Base-by-base conservation (phyloP, 2,888 invertebrate genomes). In the Lacanobia oleracea region DNA sequence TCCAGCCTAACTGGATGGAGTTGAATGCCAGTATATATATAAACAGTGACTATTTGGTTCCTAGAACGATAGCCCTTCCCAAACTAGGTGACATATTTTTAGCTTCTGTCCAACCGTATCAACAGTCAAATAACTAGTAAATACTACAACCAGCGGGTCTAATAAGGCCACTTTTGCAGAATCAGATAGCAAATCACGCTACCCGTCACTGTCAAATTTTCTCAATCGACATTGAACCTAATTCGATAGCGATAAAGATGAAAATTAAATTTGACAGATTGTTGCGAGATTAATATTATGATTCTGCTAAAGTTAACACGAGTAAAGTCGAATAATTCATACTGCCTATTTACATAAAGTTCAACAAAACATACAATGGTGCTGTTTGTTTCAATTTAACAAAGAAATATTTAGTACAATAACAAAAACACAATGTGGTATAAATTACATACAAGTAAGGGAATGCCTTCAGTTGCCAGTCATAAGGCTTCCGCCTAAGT, bases 401-500 rank as follows among this genome's bases (percentile, higher is more conserved):
- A 65, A 65, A 54, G 33, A 71, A 61, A 50, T 63, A 62, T 75
- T 57, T 51, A 4, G 18, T 75, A 67, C 18, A 53, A 63, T 21
- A 61, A 50, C 43, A 74, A 62, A 61, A 51, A 66, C 43, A 66
- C 10, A 59, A 53, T 16, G 9, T 27, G 9, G 23, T 54, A 8
- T 63, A 50, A 18, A 68, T 59, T 21, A 69, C 51, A 45, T 21
- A 64, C 23, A 1, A 51, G 37, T 8, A 37, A 2, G 0, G 14
- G 43, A 43, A 64, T 56, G 16, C 8, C 10, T 23, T 53, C 8
- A 67, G 37, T 53, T n/a, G 12, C 18, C 57, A 54, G 12, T 56
- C 3, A 27, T 79, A 61, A 12, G 77, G 77, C 53, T 77, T 77
- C 79, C 18, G 0, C 7, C 7, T 12, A 23, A 67, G 59, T 54